A percentile compares a stretch with the other conserved stretches of the same genome.
phyloP scores from a whole-genome alignment of 2,797 vertebrate species.

The Pithecia hirsuta region DNA sequence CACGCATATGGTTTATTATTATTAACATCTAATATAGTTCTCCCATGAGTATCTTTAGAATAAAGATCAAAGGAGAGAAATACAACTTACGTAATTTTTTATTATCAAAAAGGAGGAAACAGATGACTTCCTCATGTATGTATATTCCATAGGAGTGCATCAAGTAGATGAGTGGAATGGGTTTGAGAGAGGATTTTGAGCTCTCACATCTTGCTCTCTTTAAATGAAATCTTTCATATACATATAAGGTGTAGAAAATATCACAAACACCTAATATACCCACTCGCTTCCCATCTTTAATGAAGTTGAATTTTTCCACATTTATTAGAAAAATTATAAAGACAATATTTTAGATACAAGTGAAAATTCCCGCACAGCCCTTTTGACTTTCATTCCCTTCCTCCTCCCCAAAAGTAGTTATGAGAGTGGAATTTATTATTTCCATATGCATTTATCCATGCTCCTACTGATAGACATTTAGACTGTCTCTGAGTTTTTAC shows the following conservation, averaged over 20 bases:
- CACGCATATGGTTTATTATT: neutral
- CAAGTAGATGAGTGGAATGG: neutral
- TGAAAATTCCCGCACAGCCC: neutral
- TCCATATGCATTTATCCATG: neutral
- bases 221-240: neutral
- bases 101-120: neutral
- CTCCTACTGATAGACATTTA: neutral
- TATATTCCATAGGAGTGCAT: neutral
- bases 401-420: neutral
- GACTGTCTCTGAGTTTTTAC: neutral
- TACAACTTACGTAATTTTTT: neutral
- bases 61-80: neutral
- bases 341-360: neutral
- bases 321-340: neutral
- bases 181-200: neutral
- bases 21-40: neutral
- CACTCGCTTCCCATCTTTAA: neutral
- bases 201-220: neutral
- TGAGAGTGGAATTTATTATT: neutral
- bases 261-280: neutral
- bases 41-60: neutral
- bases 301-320: neutral
- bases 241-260: neutral
- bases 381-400: neutral
- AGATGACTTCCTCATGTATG: neutral